A percentile compares a stretch with the other conserved stretches of the same genome.
phyloP scores from a whole-genome alignment of 2,888 invertebrate genomes.

The Chouioia cunea region DNA sequence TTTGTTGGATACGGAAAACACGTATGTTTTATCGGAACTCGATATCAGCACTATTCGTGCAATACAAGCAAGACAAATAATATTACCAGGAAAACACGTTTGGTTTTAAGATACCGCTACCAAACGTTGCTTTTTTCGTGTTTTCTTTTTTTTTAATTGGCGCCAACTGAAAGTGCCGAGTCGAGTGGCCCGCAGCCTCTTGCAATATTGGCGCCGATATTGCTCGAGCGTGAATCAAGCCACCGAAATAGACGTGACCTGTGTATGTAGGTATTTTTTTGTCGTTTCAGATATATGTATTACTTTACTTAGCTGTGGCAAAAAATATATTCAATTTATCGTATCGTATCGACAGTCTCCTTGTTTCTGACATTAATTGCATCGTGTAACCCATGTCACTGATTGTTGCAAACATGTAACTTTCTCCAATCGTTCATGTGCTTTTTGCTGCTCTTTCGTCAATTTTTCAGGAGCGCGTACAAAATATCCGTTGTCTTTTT shows the following conservation, averaged over 20 bases:
- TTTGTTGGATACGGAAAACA: too few species aligned
- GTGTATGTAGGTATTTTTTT: background rate
- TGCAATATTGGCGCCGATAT: slow-evolving; percentile 47
- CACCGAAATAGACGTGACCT: slow-evolving; percentile 47
- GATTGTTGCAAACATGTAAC: too few species aligned
- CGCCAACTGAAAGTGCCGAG: slow-evolving; percentile 22
- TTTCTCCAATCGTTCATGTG: too few species aligned
- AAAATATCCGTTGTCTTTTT: too few species aligned
- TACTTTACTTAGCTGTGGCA: background rate
- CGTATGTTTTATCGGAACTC: background rate
- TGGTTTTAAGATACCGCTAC: slow-evolving; percentile 9
- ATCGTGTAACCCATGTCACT: too few species aligned
- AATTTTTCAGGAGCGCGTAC: too few species aligned
- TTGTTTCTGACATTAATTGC: slow-evolving; percentile 7
- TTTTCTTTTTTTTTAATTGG: slow-evolving; percentile 45
- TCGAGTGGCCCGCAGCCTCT: background rate
- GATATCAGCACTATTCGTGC: background rate
- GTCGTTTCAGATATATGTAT: slow-evolving; percentile 15
- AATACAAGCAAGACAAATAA: slow-evolving; percentile 12
- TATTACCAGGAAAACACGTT: slow-evolving; percentile 11
- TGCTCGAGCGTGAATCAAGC: slow-evolving; percentile 46
- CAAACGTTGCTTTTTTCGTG: background rate
- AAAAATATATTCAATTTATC: slow-evolving; percentile 26
- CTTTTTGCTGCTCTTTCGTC: too few species aligned
- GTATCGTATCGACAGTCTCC: background rate